A percentile compares a stretch with the other conserved stretches of the same genome.
Evolutionary conservation across 2,113 vertebrate species (phyloP).

Genomic region (Dromiciops gliroides): DNA sequence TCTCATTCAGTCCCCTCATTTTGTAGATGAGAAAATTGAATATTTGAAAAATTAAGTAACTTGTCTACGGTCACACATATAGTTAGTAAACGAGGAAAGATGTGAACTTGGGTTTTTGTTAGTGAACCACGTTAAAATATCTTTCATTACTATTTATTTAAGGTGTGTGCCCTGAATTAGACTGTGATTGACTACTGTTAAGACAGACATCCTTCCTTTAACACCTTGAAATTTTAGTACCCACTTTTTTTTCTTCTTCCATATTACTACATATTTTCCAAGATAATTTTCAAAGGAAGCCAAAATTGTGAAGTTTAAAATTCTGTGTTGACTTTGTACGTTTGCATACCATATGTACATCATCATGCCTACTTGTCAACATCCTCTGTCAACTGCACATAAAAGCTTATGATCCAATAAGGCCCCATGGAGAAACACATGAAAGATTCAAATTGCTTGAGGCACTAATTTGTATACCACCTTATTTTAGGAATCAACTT

Average conservation of each 20-base stretch:
- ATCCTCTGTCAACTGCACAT: constrained; percentile 78
- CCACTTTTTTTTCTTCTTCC: constrained; percentile 32
- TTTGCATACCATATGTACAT: constrained; percentile 73
- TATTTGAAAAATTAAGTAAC: background rate
- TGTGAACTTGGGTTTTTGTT: background rate
- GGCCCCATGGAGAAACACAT: constrained; percentile 66
- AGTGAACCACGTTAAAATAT: background rate
- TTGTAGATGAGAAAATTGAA: background rate
- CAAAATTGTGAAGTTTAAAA: constrained; percentile 37
- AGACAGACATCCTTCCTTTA: background rate
- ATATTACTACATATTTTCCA: constrained; percentile 33
- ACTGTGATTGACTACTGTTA: constrained; percentile 17
- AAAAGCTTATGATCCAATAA: constrained; percentile 83
- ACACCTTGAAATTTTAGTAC: background rate
- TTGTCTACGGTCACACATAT: background rate
- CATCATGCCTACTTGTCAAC: constrained; percentile 82
- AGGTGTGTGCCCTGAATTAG: background rate
- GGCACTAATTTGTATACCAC: constrained; percentile 73
- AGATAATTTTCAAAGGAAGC: constrained; percentile 41
- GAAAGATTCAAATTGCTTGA: constrained; percentile 74
- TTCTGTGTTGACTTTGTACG: constrained; percentile 67
- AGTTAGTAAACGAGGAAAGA: background rate
- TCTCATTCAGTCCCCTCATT: background rate
- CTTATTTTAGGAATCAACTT: constrained; percentile 60
- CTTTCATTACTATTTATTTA: background rate